Conservation (phyloP, 1,140 invertebrate genomes). For the Listronotus bonariensis region DNA sequence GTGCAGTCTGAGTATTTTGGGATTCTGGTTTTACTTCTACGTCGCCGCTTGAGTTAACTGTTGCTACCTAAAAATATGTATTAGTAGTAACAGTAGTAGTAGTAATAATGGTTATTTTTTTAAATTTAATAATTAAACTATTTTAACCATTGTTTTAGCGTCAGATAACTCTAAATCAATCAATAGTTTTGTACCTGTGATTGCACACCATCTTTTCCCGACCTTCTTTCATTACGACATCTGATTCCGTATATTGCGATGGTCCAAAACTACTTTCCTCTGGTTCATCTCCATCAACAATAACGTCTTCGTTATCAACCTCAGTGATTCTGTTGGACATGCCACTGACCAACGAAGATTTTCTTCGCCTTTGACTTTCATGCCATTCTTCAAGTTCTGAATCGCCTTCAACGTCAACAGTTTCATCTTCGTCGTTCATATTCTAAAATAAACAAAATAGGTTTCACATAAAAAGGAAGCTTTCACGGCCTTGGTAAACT, state of each 20-base stretch:
- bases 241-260: conserved; percentile 70
- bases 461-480: too few species aligned
- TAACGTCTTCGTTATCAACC: conserved; percentile 69
- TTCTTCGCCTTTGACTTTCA: conserved; percentile 48
- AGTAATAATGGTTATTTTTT: too few species aligned
- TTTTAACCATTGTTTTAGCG: too few species aligned
- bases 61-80: conserved; percentile 44
- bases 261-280: conserved; percentile 67
- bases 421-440: conserved; percentile 59
- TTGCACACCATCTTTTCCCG: conserved; percentile 52
- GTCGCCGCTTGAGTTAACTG: conserved; percentile 55
- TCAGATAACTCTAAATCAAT: too few species aligned
- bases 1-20: conserved; percentile 26
- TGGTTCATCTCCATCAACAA: conserved; percentile 76
- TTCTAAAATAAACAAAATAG: conserved; percentile 28
- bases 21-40: conserved; percentile 52
- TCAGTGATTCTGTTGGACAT: conserved; percentile 41
- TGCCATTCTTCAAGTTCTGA: conserved; percentile 55
- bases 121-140: too few species aligned
- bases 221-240: conserved; percentile 55
- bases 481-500: too few species aligned
- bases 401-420: conserved; percentile 61
- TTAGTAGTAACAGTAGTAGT: not conserved
- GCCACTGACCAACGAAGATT: conserved; percentile 39
- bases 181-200: conserved; percentile 41